Base-by-base conservation (phyloP, 2,113 vertebrate genomes). In the Puffinus mauretanicus region DNA sequence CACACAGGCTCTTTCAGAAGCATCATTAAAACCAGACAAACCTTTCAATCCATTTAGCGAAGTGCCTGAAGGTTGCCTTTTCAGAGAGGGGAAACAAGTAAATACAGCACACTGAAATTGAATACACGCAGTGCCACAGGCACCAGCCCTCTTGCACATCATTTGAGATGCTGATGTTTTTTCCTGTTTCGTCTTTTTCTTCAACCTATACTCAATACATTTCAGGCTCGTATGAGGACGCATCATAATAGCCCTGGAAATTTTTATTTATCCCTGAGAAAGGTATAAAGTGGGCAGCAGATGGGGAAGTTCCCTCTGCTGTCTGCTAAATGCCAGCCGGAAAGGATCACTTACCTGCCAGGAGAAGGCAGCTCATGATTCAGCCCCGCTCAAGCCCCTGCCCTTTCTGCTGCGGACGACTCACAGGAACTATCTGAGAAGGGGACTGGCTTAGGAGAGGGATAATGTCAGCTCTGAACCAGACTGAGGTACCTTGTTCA, bases 71-170 rank as follows among this genome's bases (percentile, higher is more conserved):
- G 93, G 85, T 82, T 89, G 91, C 71, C 90, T 92, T 94, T 88
- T 84, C 91, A 93, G 84, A 90, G 47, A 93, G 64, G 66, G 67
- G 64, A 96, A 95, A 93, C 29, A 84, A 94, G 90, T 96, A 94
- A 97, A 96, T 96, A 95, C 93, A 96, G 91, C 75, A 90, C 7
- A 11, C 66, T 95, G 91, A 95, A 97, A 96, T 46, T 62, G 91
- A 91, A 95, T 90, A 80, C 93, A 93, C 0, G 24, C 44, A 86
- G 71, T 80, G 91, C 96, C 91, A 90, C 78, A 95, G 95, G 96
- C 95, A 93, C 38, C 84, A 91, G 42, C 38, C 91, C 89, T 94
- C 83, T 84, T 70, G 91, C 82, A 86, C 62, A 90, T 88, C 75
- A 88, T 90, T 94, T 95, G 58, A 79, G 10, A 91, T 81, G 89